phyloP scores from a whole-genome alignment of 1,140 invertebrate species.

The Bombus ignitus region DNA sequence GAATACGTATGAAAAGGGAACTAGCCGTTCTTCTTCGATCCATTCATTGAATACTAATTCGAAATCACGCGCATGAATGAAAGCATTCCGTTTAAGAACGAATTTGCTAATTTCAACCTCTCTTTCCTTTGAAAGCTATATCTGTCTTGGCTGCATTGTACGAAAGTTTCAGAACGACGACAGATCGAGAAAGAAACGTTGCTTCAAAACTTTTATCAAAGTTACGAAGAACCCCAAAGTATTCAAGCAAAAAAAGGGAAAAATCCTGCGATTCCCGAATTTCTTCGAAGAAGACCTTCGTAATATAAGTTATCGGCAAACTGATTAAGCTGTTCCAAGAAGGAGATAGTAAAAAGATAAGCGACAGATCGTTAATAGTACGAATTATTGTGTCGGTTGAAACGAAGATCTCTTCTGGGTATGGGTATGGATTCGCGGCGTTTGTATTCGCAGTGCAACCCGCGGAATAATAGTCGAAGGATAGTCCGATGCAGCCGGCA shows the following conservation, averaged over 20 bases:
- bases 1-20: background rate
- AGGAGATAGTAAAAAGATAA: background rate
- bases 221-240: too few relatives aligned
- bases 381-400: background rate
- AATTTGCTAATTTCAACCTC: too few relatives aligned
- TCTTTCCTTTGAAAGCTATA: too few relatives aligned
- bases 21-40: background rate
- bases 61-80: too few relatives aligned
- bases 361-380: too few relatives aligned
- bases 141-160: too few relatives aligned
- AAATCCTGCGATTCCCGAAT: background rate
- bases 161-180: too few relatives aligned
- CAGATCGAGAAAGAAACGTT: too few relatives aligned
- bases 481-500: constrained; percentile 61
- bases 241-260: background rate
- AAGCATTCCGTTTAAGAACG: too few relatives aligned
- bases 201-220: too few relatives aligned
- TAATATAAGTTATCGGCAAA: background rate
- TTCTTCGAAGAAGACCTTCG: background rate
- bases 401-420: background rate
- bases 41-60: constrained; percentile 4
- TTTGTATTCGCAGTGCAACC: constrained; percentile 69
- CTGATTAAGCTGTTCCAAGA: background rate
- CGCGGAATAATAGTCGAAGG: constrained; percentile 58
- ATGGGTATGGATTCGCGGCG: background rate